Conservation (phyloP, 2,113 vertebrate genomes). For the Eleginops maclovinus region DNA sequence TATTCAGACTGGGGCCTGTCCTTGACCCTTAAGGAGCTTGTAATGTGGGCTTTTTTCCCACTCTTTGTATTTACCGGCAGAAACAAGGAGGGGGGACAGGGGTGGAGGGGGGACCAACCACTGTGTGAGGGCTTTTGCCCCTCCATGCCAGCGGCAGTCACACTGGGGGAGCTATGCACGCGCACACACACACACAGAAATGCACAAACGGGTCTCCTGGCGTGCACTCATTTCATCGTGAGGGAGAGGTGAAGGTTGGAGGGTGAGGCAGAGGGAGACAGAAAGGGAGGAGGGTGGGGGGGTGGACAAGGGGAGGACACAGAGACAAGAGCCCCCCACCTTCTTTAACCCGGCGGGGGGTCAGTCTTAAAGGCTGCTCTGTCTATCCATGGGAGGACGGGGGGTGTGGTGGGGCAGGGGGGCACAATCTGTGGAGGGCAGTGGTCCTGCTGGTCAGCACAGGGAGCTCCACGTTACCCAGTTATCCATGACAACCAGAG, state of each 20-base stretch:
- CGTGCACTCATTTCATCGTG: conserved; percentile 76
- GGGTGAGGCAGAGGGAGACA: conserved; percentile 68
- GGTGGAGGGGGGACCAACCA: conserved; percentile 61
- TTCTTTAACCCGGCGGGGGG: conserved; percentile 62
- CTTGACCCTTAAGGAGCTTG: conserved; percentile 90
- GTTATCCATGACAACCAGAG: conserved; percentile 87
- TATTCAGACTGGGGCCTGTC: conserved; percentile 84
- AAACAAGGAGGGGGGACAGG: conserved; percentile 51
- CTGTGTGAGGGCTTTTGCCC: conserved; percentile 75
- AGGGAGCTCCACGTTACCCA: conserved; percentile 82
- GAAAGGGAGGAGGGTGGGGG: neutral
- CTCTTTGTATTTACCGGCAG: conserved; percentile 82
- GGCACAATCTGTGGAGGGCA: conserved; percentile 78
- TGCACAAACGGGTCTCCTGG: conserved; percentile 72
- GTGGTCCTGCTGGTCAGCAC: conserved; percentile 82
- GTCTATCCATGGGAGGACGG: conserved; percentile 67
- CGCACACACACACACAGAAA: conserved; percentile 19
- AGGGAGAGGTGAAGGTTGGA: conserved; percentile 76
- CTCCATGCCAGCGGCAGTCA: conserved; percentile 79
- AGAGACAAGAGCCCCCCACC: conserved; percentile 74
- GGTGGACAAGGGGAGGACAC: conserved; percentile 47
- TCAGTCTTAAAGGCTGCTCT: conserved; percentile 86
- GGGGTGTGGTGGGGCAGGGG: conserved; percentile 55
- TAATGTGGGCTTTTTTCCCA: conserved; percentile 85
- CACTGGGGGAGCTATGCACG: conserved; percentile 69